phyloP scores from a whole-genome alignment of 2,797 vertebrate genomes.

The Lycodopsis pacificus region DNA sequence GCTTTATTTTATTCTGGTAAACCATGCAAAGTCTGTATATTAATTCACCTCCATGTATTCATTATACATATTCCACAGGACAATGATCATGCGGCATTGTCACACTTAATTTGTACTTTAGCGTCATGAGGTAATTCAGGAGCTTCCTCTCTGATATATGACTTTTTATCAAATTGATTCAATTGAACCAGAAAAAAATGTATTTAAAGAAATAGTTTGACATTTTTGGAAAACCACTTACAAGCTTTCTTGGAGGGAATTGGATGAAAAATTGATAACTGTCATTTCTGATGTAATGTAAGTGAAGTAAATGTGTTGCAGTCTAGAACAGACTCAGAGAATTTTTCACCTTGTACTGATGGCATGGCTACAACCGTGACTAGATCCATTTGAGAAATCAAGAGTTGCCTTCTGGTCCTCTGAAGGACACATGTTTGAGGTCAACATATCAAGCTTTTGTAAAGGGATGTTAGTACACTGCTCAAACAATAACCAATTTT shows the following conservation, averaged over 20 bases:
- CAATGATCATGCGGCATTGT: neutral
- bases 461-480: neutral
- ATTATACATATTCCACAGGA: constrained; percentile 2
- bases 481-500: neutral
- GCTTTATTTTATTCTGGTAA: neutral
- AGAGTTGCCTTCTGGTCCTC: neutral
- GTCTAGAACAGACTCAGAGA: neutral
- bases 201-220: neutral
- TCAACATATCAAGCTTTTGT: constrained; percentile 1
- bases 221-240: neutral
- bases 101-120: neutral
- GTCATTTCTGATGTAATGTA: neutral
- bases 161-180: neutral
- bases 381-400: neutral
- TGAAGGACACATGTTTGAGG: constrained; percentile 29
- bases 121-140: constrained; percentile 1
- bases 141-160: neutral
- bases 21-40: neutral
- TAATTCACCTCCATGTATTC: neutral
- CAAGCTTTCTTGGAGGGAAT: neutral
- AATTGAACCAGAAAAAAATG: neutral
- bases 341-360: too few species aligned
- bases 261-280: neutral
- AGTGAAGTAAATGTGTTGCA: neutral
- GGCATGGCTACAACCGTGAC: neutral